Evolutionary conservation across 2,113 vertebrate species (phyloP).

Genomic region (Meles meles): DNA sequence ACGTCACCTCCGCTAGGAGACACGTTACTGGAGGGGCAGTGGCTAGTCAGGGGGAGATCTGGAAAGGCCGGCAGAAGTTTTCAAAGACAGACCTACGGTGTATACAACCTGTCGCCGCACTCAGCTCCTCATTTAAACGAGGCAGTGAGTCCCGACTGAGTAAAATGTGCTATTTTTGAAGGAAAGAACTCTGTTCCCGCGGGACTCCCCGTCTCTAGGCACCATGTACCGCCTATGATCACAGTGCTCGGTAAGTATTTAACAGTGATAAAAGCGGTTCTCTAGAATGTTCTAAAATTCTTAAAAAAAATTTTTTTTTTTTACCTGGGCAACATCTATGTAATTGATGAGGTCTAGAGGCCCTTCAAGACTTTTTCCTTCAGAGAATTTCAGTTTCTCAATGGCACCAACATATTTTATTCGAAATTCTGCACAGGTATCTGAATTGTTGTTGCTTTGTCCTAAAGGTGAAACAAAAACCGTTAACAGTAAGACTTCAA

Average conservation of each 20-base stretch:
- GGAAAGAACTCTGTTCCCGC: neutral
- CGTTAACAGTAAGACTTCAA: neutral
- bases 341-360: constrained; percentile 97
- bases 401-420: constrained; percentile 96
- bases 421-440: constrained; percentile 93
- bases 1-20: no score
- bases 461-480: constrained; percentile 73
- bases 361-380: constrained; percentile 90
- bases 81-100: neutral
- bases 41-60: accelerated
- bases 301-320: neutral
- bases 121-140: neutral
- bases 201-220: accelerated
- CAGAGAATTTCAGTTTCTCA: constrained; percentile 90
- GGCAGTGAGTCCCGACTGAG: neutral
- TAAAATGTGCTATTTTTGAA: neutral
- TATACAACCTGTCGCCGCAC: neutral
- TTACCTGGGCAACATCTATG: constrained; percentile 96
- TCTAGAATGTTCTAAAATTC: neutral
- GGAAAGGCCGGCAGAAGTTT: no score
- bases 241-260: neutral
- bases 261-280: accelerated
- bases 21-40: neutral
- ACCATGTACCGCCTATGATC: accelerated
- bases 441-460: constrained; percentile 91